phyloP scores from a whole-genome alignment of 2,888 invertebrate genomes.

The Stenchaetothrips biformis region DNA sequence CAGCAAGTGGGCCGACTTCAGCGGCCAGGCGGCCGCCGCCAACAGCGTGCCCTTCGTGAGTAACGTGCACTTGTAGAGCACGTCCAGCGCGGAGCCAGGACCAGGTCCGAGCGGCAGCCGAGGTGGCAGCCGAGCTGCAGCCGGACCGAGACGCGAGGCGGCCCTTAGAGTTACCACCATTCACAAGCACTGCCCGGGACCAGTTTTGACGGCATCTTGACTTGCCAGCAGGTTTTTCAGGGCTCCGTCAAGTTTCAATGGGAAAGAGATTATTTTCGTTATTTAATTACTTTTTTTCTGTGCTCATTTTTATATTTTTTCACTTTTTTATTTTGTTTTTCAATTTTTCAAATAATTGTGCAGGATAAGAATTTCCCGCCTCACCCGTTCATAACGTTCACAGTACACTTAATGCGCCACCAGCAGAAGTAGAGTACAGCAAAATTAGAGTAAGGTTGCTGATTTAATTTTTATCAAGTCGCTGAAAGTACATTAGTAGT shows the following conservation, averaged over 20 bases:
- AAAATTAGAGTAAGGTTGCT: background rate
- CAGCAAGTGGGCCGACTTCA: constrained; percentile 80
- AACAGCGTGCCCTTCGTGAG: constrained; percentile 30
- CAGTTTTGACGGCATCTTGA: constrained; percentile 39
- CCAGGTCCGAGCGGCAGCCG: constrained; percentile 48
- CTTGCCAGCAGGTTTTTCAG: constrained; percentile 44
- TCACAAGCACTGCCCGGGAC: background rate
- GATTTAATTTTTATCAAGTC: background rate
- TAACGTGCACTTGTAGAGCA: constrained; percentile 16
- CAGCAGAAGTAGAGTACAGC: background rate
- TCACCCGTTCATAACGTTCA: constrained; percentile 49
- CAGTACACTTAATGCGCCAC: background rate
- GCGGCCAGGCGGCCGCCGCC: constrained; percentile 36
- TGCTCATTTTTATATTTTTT: constrained; percentile 26
- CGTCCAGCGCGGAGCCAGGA: too few species aligned
- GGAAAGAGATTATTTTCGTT: too few species aligned
- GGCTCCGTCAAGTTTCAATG: constrained; percentile 37
- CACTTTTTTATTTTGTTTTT: constrained; percentile 18
- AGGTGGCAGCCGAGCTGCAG: constrained; percentile 43
- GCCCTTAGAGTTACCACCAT: too few species aligned
- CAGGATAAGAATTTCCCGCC: constrained; percentile 43
- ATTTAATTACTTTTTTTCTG: too few species aligned
- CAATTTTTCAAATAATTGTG: background rate
- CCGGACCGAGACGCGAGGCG: constrained; percentile 82
- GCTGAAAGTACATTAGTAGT: background rate